These are phyloP conservation scores for Atta cephalotes DNA, from an alignment of 1,140 invertebrate genomes.

Conservation along the genomic window DNA sequence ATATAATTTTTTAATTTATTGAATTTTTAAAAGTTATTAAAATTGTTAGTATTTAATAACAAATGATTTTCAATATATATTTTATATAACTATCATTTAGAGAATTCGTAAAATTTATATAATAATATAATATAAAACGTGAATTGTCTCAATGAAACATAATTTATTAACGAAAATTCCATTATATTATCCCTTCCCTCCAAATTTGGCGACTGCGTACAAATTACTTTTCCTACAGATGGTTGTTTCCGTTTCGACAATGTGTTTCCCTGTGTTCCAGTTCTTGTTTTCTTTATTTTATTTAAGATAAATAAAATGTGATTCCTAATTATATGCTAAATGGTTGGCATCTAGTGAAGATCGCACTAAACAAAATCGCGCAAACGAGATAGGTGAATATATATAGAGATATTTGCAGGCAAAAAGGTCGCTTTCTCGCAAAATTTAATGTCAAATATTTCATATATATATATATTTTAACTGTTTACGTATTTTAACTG, in stretches of 20 bases:
- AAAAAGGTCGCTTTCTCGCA: background rate
- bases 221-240: conserved; percentile 12
- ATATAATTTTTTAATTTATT: background rate
- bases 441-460: background rate
- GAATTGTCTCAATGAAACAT: background rate
- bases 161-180: background rate
- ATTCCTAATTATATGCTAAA: background rate
- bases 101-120: background rate
- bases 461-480: too few relatives aligned
- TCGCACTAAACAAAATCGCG: background rate
- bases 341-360: background rate
- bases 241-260: background rate
- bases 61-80: background rate
- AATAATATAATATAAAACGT: background rate
- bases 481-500: too few relatives aligned
- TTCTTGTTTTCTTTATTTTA: background rate
- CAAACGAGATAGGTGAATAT: background rate
- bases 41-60: background rate
- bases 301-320: background rate
- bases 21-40: too few relatives aligned
- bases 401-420: background rate
- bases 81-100: background rate
- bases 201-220: conserved; percentile 16
- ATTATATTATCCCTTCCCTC: background rate
- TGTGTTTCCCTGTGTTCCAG: background rate